phyloP scores from a whole-genome alignment of 1,140 invertebrate species.

The Nephila pilipes region DNA sequence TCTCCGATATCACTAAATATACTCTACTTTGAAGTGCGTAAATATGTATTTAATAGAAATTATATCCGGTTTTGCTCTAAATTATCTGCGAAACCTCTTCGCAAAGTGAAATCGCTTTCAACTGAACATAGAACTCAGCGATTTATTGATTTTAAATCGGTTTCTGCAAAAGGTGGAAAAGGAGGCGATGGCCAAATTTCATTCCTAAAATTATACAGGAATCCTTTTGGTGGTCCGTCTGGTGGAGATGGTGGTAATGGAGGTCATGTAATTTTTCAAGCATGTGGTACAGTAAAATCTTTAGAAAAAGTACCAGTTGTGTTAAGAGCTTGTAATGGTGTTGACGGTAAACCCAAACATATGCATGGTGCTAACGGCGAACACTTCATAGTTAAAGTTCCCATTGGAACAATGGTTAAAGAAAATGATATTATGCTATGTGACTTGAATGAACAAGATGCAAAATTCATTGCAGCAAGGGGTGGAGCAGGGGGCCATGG shows the following conservation, averaged over 20 bases:
- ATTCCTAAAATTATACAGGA: conserved; percentile 89
- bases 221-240: conserved; percentile 95
- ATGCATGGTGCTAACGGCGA: conserved; percentile 93
- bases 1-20: background rate
- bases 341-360: conserved; percentile 88
- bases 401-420: conserved; percentile 92
- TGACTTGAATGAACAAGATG: conserved; percentile 86
- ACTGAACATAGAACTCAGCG: conserved; percentile 27
- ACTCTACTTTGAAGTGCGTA: background rate
- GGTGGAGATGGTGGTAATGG: conserved; percentile 98
- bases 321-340: conserved; percentile 86
- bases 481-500: conserved; percentile 97
- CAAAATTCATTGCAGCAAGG: conserved; percentile 95
- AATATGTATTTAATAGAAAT: background rate
- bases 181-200: conserved; percentile 96
- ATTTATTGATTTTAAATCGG: conserved; percentile 83
- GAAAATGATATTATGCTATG: conserved; percentile 85
- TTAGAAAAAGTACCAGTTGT: conserved; percentile 86
- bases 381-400: conserved; percentile 88
- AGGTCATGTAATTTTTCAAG: conserved; percentile 94
- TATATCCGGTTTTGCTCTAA: conserved; percentile 33
- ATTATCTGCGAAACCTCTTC: conserved; percentile 38
- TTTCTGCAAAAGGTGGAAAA: conserved; percentile 87
- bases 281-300: conserved; percentile 85
- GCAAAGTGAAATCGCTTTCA: conserved; percentile 37